A percentile compares a stretch with the other conserved stretches of the same genome.
phyloP scores from a whole-genome alignment of 1,140 invertebrate genomes.

The Trachelipus rathkii region DNA sequence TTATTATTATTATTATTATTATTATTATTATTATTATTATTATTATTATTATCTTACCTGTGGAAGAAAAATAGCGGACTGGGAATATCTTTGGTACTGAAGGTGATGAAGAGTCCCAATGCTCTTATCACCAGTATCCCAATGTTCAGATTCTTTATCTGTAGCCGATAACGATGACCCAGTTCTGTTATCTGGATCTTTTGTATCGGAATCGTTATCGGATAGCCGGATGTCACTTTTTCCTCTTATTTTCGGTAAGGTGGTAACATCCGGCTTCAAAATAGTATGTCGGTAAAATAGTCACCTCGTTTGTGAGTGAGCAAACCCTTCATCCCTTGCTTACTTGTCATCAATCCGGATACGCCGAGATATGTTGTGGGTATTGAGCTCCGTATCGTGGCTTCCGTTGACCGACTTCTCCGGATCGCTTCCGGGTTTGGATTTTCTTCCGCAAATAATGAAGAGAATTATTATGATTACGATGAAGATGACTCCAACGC shows the following conservation, averaged over 20 bases:
- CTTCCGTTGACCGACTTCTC: slow-evolving; percentile 10
- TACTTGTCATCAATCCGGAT: not conserved
- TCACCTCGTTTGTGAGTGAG: not conserved
- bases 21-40: no score
- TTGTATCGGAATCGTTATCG: slow-evolving; percentile 28
- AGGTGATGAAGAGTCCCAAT: not conserved
- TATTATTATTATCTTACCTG: not conserved
- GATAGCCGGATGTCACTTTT: not conserved
- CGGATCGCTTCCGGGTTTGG: not conserved
- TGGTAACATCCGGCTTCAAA: slow-evolving; percentile 8
- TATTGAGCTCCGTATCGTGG: slow-evolving; percentile 1
- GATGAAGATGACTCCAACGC: slow-evolving; percentile 18
- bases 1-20: no score
- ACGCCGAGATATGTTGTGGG: not conserved
- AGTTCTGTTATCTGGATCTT: slow-evolving; percentile 21
- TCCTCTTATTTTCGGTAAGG: not conserved
- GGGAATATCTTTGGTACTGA: not conserved
- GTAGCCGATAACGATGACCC: slow-evolving; percentile 23
- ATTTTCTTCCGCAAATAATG: slow-evolving; percentile 25
- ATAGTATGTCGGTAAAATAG: slow-evolving; percentile 14
- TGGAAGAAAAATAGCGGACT: not conserved
- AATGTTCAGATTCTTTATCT: slow-evolving; percentile 19
- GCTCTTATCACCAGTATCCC: not conserved
- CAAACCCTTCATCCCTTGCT: not conserved
- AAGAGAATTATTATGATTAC: slow-evolving; percentile 12